Percentiles rank a stretch among this genome's conserved stretches.
phyloP scores from a whole-genome alignment of 2,797 vertebrate genomes.

The Urocyon cinereoargenteus region DNA sequence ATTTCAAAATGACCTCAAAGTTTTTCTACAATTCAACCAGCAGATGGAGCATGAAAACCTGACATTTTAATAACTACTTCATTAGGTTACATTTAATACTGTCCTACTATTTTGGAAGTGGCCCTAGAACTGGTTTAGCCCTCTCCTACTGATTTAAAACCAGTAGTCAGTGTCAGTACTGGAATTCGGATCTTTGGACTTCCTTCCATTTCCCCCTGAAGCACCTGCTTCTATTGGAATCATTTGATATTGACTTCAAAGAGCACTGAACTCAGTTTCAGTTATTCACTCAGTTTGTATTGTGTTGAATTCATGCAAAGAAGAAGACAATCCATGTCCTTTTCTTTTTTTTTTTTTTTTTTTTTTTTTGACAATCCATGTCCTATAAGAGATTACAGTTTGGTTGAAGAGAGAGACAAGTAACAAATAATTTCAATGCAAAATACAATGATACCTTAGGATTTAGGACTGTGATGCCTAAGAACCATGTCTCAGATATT shows the following conservation, averaged over 20 bases:
- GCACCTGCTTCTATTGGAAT: neutral
- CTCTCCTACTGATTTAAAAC: neutral
- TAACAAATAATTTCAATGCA: neutral
- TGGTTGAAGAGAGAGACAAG: neutral
- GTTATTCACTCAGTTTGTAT: neutral
- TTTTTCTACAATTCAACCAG: conserved; percentile 73
- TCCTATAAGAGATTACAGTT: neutral
- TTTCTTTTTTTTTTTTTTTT: too few relatives aligned
- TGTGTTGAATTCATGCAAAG: neutral
- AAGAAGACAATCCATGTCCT: neutral
- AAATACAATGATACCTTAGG: neutral
- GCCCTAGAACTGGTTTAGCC: neutral
- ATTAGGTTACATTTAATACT: neutral
- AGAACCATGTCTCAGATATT: neutral
- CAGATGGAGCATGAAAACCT: conserved; percentile 81
- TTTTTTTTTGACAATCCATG: neutral
- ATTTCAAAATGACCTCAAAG: conserved; percentile 1
- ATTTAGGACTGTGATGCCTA: neutral
- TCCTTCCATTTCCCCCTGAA: neutral
- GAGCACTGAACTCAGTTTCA: neutral
- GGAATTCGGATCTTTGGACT: neutral
- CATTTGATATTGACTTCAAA: neutral
- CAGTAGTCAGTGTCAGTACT: neutral
- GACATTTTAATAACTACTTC: conserved; percentile 45
- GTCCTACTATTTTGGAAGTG: neutral